A percentile compares a stretch with the other conserved stretches of the same genome.
These are phyloP conservation scores for Saxidomus purpurata DNA, from an alignment of 1,140 invertebrate species.

Conservation along the genomic window DNA sequence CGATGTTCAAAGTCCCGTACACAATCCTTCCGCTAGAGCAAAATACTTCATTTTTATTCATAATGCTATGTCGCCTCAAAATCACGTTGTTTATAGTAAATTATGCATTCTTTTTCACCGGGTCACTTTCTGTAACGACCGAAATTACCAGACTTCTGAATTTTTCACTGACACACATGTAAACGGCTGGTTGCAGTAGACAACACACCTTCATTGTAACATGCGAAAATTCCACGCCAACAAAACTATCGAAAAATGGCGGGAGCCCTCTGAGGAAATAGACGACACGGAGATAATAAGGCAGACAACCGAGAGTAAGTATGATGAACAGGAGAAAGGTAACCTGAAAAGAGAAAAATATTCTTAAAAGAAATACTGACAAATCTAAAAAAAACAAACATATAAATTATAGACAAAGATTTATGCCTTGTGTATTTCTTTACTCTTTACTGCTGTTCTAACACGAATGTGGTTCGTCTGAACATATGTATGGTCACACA, in stretches of 20 bases:
- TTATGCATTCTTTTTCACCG: background rate
- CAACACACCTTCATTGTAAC: background rate
- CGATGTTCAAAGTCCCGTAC: no score
- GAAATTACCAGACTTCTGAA: background rate
- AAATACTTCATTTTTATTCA: no score
- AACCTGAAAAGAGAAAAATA: constrained; percentile 17
- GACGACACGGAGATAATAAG: background rate
- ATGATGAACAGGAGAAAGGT: background rate
- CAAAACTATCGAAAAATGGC: constrained; percentile 24
- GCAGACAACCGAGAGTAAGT: background rate
- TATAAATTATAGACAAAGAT: no score
- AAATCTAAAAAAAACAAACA: no score
- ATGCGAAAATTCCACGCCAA: constrained; percentile 24
- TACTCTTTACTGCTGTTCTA: no score
- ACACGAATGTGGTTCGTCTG: no score
- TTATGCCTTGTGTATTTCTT: no score
- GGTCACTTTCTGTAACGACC: background rate
- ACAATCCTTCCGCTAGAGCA: no score
- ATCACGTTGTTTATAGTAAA: no score
- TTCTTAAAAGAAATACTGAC: no score
- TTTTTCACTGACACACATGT: background rate
- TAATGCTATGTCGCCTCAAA: no score
- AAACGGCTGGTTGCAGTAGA: background rate
- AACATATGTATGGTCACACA: no score
- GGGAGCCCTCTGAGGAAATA: constrained; percentile 21